Evolutionary conservation across 2,797 vertebrate genomes (phyloP), one percentile per base, ranked within the genome.

Genomic region (Pipistrellus pipistrellus): DNA sequence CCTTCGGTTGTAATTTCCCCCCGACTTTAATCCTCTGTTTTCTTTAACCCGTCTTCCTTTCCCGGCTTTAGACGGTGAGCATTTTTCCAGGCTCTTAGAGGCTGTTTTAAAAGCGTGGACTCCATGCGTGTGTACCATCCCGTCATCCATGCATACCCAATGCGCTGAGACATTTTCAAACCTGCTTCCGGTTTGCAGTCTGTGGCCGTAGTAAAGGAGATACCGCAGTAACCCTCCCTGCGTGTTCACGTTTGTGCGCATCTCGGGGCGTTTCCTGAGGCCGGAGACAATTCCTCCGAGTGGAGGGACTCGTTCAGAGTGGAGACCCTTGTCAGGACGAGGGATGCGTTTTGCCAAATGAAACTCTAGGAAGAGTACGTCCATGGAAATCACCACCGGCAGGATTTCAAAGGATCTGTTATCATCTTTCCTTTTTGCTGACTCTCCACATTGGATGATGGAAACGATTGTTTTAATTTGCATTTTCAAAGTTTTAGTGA

Each of bases 321-420:
- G 13, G 59, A 88, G 23, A 77, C 76, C 12, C 18, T n/a, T 10
- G 25, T 85, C 25, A 62, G 87, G 62, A 75, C 68, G 57, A 59
- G 20, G 82, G 82, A 81, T 20, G 23, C 51, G 35, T 90, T 93
- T 81, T 51, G 32, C 48, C 77, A 88, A 72, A 77, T 76, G 81
- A 17, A 87, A 64, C 53, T 55, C 35, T 44, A 73, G 27, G 38
- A 72, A 72, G 13, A 86, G n/a, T 35, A 32, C 1, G 9, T 76
- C 9, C 23, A 38, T 77, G 57, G 81, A 81, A 80, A 30, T 80
- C 30, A 18, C 23, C 44, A 55, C 14, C 18, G 51, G 77, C 38
- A 32, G 35, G 12, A 59, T 93, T 87, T 95, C 91, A 66, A 53
- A 69, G 8, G 41, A 3, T 76, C 85, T 75, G 41, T 30, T 62